Conservation (phyloP, 2,113 vertebrate species). For the Zootoca vivipara region DNA sequence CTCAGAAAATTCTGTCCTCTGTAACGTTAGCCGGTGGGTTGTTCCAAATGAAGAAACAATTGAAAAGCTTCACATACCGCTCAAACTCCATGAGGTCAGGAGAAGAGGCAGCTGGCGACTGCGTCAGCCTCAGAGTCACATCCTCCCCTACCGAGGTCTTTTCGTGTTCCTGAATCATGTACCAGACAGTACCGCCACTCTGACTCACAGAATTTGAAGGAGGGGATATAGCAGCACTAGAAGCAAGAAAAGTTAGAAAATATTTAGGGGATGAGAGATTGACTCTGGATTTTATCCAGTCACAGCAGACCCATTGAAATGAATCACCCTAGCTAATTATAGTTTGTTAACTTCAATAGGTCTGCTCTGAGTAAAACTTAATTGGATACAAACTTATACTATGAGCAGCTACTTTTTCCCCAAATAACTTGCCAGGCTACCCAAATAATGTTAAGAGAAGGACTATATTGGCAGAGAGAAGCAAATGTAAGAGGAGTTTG, state of each 20-base stretch:
- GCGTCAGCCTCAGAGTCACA: conserved; percentile 35
- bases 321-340: too few relatives aligned
- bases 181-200: conserved; percentile 34
- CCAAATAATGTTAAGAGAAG: conserved; percentile 1
- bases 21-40: background rate
- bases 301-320: too few relatives aligned
- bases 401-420: background rate
- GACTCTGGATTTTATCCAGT: too few relatives aligned
- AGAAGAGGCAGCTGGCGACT: conserved; percentile 40
- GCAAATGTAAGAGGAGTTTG: background rate
- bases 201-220: conserved; percentile 39
- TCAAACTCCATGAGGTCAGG: conserved; percentile 82
- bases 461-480: background rate
- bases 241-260: conserved; percentile 31
- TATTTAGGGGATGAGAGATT: background rate
- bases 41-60: background rate
- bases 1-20: background rate
- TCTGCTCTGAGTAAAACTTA: too few relatives aligned
- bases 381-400: background rate
- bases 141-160: conserved; percentile 52
- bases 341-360: too few relatives aligned
- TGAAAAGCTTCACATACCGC: conserved; percentile 64
- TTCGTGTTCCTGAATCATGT: conserved; percentile 53
- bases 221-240: conserved; percentile 32
- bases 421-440: background rate